These are phyloP conservation scores for Nyctereutes procyonoides DNA, from an alignment of 2,113 vertebrate species.

Conservation along the genomic window DNA sequence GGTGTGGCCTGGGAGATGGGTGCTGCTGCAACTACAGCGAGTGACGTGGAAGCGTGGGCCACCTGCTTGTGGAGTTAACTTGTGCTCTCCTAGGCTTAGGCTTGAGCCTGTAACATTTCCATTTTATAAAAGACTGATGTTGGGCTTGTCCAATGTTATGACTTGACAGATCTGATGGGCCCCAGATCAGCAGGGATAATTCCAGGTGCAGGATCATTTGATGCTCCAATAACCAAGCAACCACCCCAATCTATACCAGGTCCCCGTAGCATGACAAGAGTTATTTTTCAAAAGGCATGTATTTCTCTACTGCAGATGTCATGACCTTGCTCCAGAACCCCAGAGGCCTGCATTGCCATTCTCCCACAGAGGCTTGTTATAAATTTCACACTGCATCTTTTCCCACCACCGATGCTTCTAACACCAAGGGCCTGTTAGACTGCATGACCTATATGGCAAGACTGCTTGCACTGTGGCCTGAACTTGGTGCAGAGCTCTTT, in stretches of 20 bases:
- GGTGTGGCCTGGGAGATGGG: background rate
- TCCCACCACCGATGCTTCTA: background rate
- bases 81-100: background rate
- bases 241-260: background rate
- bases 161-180: background rate
- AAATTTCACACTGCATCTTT: background rate
- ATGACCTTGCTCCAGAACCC: background rate
- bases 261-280: background rate
- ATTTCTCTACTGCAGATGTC: background rate
- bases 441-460: background rate
- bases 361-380: background rate
- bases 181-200: background rate
- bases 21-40: background rate
- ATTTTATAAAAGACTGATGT: background rate
- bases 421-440: background rate
- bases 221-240: background rate
- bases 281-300: background rate
- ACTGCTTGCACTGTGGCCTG: background rate
- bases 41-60: background rate
- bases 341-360: background rate
- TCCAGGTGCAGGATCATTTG: background rate
- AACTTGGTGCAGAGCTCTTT: background rate
- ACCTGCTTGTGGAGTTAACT: background rate
- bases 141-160: background rate
- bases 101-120: background rate